Conservation (phyloP, 2,888 invertebrate genomes). For the Scotopteryx bipunctaria region DNA sequence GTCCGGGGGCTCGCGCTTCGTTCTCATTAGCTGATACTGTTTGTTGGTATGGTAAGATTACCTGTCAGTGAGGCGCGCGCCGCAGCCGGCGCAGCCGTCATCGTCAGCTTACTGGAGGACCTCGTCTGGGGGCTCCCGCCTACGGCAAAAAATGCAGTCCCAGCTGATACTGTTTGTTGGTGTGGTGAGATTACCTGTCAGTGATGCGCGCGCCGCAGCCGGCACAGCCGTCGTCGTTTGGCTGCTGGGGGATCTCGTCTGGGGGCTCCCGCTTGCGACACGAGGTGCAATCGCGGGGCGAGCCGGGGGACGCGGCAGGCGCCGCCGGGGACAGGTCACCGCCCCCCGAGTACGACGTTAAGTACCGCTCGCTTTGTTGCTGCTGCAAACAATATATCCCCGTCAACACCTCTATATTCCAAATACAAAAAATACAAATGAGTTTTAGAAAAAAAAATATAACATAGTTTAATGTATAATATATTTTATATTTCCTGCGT, state of each 20-base stretch:
- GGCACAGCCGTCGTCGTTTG: conserved; percentile 87
- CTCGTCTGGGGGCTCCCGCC: conserved; percentile 81
- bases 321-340: conserved; percentile 89
- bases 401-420: not conserved
- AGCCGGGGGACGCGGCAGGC: conserved; percentile 86
- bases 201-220: conserved; percentile 94
- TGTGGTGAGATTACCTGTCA: conserved; percentile 86
- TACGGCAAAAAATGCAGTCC: conserved; percentile 84
- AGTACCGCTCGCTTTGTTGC: conserved; percentile 88
- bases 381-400: conserved; percentile 52
- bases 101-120: conserved; percentile 69
- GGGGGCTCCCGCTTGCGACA: conserved; percentile 84
- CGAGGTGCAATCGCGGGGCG: conserved; percentile 83
- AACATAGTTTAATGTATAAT: too few relatives aligned
- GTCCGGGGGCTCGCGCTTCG: too few relatives aligned
- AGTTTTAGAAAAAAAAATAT: too few relatives aligned
- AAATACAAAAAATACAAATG: too few relatives aligned
- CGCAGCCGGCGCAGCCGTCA: conserved; percentile 94
- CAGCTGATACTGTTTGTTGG: too few relatives aligned
- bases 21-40: too few relatives aligned
- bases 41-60: too few relatives aligned
- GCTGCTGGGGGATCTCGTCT: conserved; percentile 71
- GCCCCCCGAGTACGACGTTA: conserved; percentile 87
- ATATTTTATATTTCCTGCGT: too few relatives aligned
- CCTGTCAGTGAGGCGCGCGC: conserved; percentile 92